Evolutionary conservation across 2,113 vertebrate species (phyloP), one percentile per base, ranked within the genome.

Genomic region (Cromileptes altivelis): DNA sequence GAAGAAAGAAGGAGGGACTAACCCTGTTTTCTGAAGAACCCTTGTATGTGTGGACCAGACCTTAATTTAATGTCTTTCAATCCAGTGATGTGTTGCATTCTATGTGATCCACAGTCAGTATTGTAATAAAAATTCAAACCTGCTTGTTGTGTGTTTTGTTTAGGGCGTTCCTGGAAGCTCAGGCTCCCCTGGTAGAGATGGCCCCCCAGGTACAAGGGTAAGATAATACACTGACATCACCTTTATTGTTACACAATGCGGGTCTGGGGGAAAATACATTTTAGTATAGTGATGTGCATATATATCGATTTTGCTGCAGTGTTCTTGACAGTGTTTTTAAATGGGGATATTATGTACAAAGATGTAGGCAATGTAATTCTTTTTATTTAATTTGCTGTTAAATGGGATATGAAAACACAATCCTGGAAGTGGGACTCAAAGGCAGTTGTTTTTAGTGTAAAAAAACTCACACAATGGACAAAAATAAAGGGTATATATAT

Each of bases 171-270:
- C 97, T 17, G 98, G 98, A 93, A 86, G 94, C 30, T 84, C 95
- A n/a, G 97, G 98, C 17, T 94, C 96, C 40, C 93, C 97, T 0
- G 98, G 98, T 56, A 96, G 98, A 49, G 97, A 99, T 27, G 98
- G 98, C 56, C 93, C 94, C 52, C 95, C 96, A 52, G 98, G 98
- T 88, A 90, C 94, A 78, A 96, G 98, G 97, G 98, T 99, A 97
- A 97, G 96, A 86, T 27, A 23, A 40, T 14, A 4, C n/a, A 18
- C 7, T 19, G 45, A 42, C 40, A 50, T 83, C 17, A 62, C 15
- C 15, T 63, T 53, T 62, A 8, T 21, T 67, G 12, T 52, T 60
- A 37, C 33, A 50, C 40, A 9, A 25, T 37, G 40, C 49, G n/a
- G 49, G 55, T 45, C 1, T 55, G 30, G 4, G 5, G 11, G n/a